Evolutionary conservation across 2,113 vertebrate genomes (phyloP), one percentile per base, ranked within the genome.

Genomic region (Pelodiscus sinensis): DNA sequence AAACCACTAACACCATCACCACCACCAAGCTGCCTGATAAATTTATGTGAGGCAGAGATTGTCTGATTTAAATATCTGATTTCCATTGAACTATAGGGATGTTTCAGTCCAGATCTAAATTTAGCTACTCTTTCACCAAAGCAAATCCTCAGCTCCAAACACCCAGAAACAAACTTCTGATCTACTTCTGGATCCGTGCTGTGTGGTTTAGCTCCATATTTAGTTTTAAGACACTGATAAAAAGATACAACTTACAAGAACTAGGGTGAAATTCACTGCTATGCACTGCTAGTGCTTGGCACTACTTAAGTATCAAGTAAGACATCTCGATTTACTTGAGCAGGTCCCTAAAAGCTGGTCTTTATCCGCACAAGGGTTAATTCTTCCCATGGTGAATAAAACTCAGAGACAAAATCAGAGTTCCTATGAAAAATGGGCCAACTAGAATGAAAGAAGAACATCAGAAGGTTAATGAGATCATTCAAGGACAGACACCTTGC

Each of bases 401-500:
- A 44, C 11, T 25, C 38, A 44, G 35, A 44, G 71, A 44, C 10
- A 75, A 38, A 14, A 50, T 11, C 22, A 12, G 10, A 77, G 11
- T 77, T 50, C 13, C 6, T 50, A 27, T 14, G 24, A 50, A 27
- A 77, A 77, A 50, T 22, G 25, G 22, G 14, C 44, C 38, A 25
- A 50, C 38, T 50, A 25, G 73, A 77, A 44, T 21, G 24, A 25
- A 77, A 77, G 35, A 10, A 50, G 24, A 77, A 44, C 22, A 22
- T 24, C 38, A 44, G 25, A 75, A 88, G 38, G 62, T n/a, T 54
- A 94, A 62, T 82, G 84, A 92, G 35, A 38, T 62, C 11, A 38
- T 88, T 86, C 81, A 86, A 77, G 92, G 89, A 91, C 79, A 81
- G 79, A 94, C 94, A 81, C 77, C 81, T 84, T 94, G 38, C 35